These are phyloP conservation scores for Anodontia alba DNA, from an alignment of 2,888 invertebrate genomes.

Conservation along the genomic window DNA sequence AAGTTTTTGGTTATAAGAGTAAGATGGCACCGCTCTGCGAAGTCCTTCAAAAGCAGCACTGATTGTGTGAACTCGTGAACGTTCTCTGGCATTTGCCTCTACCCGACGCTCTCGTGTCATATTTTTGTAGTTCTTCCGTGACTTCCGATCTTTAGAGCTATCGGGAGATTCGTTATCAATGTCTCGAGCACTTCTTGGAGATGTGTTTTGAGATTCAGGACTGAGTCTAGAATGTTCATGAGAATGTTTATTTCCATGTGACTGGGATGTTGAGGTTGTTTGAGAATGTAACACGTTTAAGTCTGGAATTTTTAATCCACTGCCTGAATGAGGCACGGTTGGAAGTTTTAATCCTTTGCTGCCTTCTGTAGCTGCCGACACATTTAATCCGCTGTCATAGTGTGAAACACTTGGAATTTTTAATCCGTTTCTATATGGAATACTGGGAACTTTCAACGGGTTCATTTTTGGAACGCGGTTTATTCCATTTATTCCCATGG, in stretches of 20 bases:
- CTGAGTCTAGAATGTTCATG: neutral
- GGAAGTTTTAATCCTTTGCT: neutral
- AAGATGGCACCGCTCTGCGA: conserved; percentile 93
- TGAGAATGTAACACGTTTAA: conserved; percentile 3
- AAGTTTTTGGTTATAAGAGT: conserved; percentile 96
- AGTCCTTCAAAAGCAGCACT: conserved; percentile 97
- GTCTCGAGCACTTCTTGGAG: conserved; percentile 25
- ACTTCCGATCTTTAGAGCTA: conserved; percentile 49
- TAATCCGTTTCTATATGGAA: conserved; percentile 17
- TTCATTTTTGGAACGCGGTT: conserved; percentile 13
- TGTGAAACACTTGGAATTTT: conserved; percentile 8
- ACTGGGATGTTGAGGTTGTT: neutral
- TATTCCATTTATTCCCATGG: conserved; percentile 14
- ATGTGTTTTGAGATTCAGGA: conserved; percentile 36
- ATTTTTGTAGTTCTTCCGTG: conserved; percentile 92
- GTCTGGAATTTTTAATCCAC: conserved; percentile 9
- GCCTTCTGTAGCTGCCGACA: neutral
- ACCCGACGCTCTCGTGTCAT: conserved; percentile 97
- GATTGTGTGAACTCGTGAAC: conserved; percentile 97
- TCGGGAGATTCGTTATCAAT: conserved; percentile 52
- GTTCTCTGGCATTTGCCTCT: conserved; percentile 96
- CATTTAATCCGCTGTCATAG: neutral
- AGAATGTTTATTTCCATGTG: neutral
- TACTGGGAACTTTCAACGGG: conserved; percentile 1
- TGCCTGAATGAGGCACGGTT: conserved; percentile 5